Conservation (phyloP, 2,113 vertebrate genomes). For the Coptodon bakossiorum region DNA sequence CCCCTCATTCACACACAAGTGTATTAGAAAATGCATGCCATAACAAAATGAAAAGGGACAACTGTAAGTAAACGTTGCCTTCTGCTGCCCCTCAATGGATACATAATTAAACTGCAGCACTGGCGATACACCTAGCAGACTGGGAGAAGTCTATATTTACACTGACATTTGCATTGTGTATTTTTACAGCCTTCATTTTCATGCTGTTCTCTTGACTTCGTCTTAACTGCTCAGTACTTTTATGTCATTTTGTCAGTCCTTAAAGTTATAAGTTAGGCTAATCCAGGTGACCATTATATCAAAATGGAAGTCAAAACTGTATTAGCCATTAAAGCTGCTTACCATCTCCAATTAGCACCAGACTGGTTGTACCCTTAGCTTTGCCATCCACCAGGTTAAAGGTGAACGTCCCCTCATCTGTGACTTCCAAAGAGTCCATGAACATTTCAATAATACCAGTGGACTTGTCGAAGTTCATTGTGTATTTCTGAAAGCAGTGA, state of each 20-base stretch:
- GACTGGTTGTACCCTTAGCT: slow-evolving; percentile 88
- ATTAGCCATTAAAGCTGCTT: neutral
- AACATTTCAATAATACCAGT: slow-evolving; percentile 92
- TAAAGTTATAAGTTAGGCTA: neutral
- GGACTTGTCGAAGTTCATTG: slow-evolving; percentile 85
- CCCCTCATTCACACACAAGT: neutral
- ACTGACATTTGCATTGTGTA: neutral
- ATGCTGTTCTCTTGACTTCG: neutral
- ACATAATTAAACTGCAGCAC: slow-evolving; percentile 14
- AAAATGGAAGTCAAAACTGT: neutral
- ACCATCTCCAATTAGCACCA: slow-evolving; percentile 96
- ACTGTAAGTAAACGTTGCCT: neutral
- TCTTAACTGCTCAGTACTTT: neutral
- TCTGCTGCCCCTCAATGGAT: slow-evolving; percentile 66
- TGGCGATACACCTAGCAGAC: neutral
- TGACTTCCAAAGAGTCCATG: slow-evolving; percentile 90
- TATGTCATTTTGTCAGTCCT: neutral
- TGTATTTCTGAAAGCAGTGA: slow-evolving; percentile 82
- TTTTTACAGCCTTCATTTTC: neutral
- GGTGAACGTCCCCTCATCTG: slow-evolving; percentile 93
- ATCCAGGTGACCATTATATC: neutral
- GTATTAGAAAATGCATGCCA: neutral
- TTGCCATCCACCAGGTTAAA: slow-evolving; percentile 95
- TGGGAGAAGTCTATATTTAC: neutral
- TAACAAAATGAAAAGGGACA: neutral